These are phyloP conservation scores for Gallinago jamesoni DNA, from an alignment of 2,113 vertebrate species.

Conservation along the genomic window DNA sequence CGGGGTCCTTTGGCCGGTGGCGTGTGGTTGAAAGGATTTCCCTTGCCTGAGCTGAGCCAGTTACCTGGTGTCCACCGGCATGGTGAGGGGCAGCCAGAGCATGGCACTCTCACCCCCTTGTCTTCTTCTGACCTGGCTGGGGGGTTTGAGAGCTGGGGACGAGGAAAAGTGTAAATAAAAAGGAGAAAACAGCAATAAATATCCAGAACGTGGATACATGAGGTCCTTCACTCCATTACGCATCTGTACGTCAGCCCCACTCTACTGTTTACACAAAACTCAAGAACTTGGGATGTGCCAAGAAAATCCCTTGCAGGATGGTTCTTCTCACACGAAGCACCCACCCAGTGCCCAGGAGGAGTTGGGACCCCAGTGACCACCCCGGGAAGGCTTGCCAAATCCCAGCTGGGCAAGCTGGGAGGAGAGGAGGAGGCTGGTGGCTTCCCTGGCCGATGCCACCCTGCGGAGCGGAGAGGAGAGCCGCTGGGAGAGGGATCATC, in stretches of 20 bases:
- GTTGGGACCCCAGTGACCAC: neutral
- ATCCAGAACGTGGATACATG: neutral
- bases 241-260: neutral
- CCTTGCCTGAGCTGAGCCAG: neutral
- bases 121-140: neutral
- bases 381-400: neutral
- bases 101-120: neutral
- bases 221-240: neutral
- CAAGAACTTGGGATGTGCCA: neutral
- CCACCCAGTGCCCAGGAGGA: neutral
- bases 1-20: neutral
- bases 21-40: neutral
- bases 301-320: neutral
- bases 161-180: neutral
- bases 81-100: neutral
- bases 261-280: neutral
- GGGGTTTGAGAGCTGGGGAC: neutral
- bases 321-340: neutral
- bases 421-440: neutral
- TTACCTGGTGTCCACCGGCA: neutral
- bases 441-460: neutral
- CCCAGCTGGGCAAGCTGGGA: fast-evolving
- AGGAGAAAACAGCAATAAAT: neutral
- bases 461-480: neutral
- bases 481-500: neutral